These are phyloP conservation scores for Chlorodrepanis virens DNA, from an alignment of 2,113 vertebrate species.

Conservation along the genomic window DNA sequence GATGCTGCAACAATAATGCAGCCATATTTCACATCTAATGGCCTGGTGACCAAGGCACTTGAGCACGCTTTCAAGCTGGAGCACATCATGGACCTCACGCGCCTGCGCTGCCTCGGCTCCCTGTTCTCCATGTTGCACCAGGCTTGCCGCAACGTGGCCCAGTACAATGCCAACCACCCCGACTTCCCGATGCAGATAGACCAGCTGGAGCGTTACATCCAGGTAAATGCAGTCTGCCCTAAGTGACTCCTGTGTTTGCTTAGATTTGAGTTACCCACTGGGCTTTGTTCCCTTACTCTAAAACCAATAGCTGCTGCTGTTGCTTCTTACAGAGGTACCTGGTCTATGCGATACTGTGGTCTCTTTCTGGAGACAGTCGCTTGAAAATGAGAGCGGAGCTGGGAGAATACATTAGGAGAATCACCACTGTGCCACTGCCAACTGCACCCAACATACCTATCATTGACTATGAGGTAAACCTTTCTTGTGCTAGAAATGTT, in stretches of 20 bases:
- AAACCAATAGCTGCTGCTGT: not conserved
- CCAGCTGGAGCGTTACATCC: slow-evolving; percentile 94
- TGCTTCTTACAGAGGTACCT: slow-evolving; percentile 81
- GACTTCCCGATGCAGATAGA: slow-evolving; percentile 98
- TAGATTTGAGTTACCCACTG: not conserved
- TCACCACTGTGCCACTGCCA: slow-evolving; percentile 92
- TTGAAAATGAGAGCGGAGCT: slow-evolving; percentile 96
- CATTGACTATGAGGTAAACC: slow-evolving; percentile 93
- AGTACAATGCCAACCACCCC: slow-evolving; percentile 96
- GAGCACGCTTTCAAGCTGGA: slow-evolving; percentile 96
- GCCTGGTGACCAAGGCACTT: slow-evolving; percentile 94
- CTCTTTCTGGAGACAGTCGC: slow-evolving; percentile 93
- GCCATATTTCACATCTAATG: slow-evolving; percentile 94
- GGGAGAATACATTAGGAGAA: slow-evolving; percentile 95
- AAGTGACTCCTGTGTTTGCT: not conserved
- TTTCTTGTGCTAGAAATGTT: not conserved
- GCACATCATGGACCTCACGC: slow-evolving; percentile 98
- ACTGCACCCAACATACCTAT: slow-evolving; percentile 94
- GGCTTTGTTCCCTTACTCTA: not conserved
- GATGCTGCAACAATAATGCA: slow-evolving; percentile 88
- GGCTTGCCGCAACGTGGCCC: slow-evolving; percentile 93
- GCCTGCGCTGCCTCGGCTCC: slow-evolving; percentile 91
- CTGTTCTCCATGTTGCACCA: slow-evolving; percentile 98
- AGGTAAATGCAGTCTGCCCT: slow-evolving; percentile 67
- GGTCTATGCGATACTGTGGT: slow-evolving; percentile 97